Evolutionary conservation across 2,888 invertebrate species (phyloP), one percentile per base, ranked within the genome.

Genomic region (Coenonympha glycerion): DNA sequence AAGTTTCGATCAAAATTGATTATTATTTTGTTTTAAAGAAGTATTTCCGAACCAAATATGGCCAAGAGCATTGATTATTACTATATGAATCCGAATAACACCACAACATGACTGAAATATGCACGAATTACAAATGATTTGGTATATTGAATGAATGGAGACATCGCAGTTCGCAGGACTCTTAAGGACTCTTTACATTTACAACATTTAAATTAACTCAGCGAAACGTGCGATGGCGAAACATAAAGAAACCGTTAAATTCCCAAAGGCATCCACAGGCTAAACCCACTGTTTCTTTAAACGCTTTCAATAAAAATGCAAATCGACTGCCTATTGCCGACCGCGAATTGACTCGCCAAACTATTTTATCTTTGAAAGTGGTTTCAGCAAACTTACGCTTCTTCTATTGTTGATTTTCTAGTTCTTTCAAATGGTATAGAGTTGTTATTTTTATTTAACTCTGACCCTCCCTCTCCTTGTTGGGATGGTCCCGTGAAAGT

Each of bases 281-380:
- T 52, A 55, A 52, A 65, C 69, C 71, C 72, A 73, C 76, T 81
- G 79, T 77, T 77, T 78, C 77, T 77, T 77, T 78, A 80, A 83
- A 78, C 77, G 75, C 65, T 74, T 71, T 69, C 79, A 80, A 84
- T 83, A 82, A 82, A 84, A 81, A 84, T 84, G 82, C 75, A 81
- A 84, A 83, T 83, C 57, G 62, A 65, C 64, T 65, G 69, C 72
- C 74, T 72, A 71, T 72, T 69, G 71, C 68, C 65, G 61, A 65
- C 68, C 68, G 65, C 67, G 66, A 76, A 73, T 72, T 64, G 73
- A 75, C 68, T 71, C 64, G 66, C 64, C 65, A 74, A 56, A 76
- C 74, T 74, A 79, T 75, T 79, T 81, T 78, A 76, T 76, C 62
- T 63, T 55, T 68, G 49, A 47, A 60, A 59, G 53, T 73, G 71